phyloP scores from a whole-genome alignment of 2,888 invertebrate genomes.

The Thecophora atra region DNA sequence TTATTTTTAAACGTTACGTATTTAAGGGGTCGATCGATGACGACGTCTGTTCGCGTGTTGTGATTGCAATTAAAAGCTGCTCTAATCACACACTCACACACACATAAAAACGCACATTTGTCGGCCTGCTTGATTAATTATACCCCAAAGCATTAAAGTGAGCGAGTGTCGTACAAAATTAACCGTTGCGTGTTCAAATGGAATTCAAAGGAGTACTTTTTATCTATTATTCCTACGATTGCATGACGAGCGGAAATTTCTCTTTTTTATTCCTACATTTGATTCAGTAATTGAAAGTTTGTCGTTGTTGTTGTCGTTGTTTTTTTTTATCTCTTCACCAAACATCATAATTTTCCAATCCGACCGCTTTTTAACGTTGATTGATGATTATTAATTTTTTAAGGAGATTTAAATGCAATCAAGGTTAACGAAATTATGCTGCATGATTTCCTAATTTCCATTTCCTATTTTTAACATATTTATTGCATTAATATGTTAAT shows the following conservation, averaged over 20 bases:
- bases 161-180: neutral
- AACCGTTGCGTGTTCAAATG: conserved; percentile 25
- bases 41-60: neutral
- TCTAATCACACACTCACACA: neutral
- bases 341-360: no score
- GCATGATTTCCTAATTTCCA: neutral
- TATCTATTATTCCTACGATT: conserved; percentile 40
- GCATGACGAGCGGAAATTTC: conserved; percentile 57
- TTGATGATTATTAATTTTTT: neutral
- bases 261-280: conserved; percentile 19
- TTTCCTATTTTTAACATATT: no score
- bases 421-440: neutral
- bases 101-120: neutral
- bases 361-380: neutral
- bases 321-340: no score
- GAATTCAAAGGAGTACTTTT: no score
- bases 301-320: no score
- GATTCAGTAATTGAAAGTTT: no score
- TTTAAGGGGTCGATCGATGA: no score
- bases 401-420: neutral
- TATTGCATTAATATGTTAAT: no score
- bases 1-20: no score
- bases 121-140: neutral
- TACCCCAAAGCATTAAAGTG: neutral
- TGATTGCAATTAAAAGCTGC: neutral